phyloP scores from a whole-genome alignment of 2,888 invertebrate species.

The Lacanobia wlatinum region DNA sequence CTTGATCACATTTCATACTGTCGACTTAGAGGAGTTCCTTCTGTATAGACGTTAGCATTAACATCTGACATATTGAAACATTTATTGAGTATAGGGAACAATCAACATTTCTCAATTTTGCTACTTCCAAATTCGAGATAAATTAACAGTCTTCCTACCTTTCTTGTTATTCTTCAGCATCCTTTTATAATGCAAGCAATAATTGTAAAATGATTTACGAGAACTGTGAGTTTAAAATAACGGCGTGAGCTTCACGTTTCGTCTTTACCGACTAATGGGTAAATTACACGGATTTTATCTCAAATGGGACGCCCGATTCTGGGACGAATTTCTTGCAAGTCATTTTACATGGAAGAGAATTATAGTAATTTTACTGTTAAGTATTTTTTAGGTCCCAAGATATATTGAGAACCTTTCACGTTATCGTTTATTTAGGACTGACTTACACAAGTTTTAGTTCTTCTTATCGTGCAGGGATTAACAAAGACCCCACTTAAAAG shows the following conservation, averaged over 20 bases:
- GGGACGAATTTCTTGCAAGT: not conserved
- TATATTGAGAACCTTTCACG: not conserved
- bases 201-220: conserved; percentile 44
- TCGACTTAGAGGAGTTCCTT: not conserved
- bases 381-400: no score
- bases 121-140: conserved; percentile 7
- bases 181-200: conserved; percentile 31
- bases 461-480: conserved; percentile 5
- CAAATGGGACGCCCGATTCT: conserved; percentile 5
- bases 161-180: conserved; percentile 11
- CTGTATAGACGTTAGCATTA: not conserved
- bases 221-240: conserved; percentile 38
- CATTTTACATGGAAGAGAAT: not conserved
- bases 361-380: no score
- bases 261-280: conserved; percentile 28
- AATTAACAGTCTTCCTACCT: conserved; percentile 1
- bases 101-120: not conserved
- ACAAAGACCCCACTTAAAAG: not conserved
- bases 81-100: not conserved
- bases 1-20: conserved; percentile 18
- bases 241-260: conserved; percentile 23
- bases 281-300: conserved; percentile 41
- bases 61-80: not conserved
- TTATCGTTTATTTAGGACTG: not conserved
- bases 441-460: not conserved